Percentiles rank a stretch among this genome's conserved stretches.
These are phyloP conservation scores for Diadumene lineata DNA, from an alignment of 92 coral and sea anemone genomes.

Conservation along the genomic window DNA sequence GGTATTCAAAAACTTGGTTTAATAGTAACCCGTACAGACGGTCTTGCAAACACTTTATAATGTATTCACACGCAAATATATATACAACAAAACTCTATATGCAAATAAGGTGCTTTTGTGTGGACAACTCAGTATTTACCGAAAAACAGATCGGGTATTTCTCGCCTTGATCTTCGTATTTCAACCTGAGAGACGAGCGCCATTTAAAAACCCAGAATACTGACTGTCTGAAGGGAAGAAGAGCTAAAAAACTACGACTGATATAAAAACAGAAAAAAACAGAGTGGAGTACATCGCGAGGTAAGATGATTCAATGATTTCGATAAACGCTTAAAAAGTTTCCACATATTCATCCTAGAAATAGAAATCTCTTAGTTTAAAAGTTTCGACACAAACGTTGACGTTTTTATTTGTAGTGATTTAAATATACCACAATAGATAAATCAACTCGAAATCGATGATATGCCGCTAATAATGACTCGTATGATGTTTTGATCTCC, in stretches of 20 bases:
- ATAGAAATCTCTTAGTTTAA: no score
- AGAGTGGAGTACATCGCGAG: no score
- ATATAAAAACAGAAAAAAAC: no score
- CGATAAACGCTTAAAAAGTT: no score
- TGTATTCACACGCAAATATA: neutral
- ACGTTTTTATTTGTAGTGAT: neutral
- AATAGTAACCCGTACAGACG: neutral
- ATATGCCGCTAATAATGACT: no score
- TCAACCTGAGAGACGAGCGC: neutral
- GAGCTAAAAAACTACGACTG: no score
- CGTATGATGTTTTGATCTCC: no score
- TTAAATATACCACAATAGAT: neutral
- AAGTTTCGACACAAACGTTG: no score
- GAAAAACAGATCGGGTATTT: neutral
- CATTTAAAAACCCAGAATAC: neutral
- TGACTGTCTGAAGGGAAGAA: neutral
- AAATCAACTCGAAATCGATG: no score
- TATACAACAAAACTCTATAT: neutral
- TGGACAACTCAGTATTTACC: constrained; percentile 3
- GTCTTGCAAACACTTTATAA: neutral
- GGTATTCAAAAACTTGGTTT: neutral
- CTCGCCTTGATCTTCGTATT: neutral
- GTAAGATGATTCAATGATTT: no score
- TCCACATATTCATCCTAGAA: no score
- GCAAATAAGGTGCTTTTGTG: constrained; percentile 12